A percentile compares a stretch with the other conserved stretches of the same genome.
phyloP scores from a whole-genome alignment of 2,888 invertebrate species.

The Ophioninae sp. region DNA sequence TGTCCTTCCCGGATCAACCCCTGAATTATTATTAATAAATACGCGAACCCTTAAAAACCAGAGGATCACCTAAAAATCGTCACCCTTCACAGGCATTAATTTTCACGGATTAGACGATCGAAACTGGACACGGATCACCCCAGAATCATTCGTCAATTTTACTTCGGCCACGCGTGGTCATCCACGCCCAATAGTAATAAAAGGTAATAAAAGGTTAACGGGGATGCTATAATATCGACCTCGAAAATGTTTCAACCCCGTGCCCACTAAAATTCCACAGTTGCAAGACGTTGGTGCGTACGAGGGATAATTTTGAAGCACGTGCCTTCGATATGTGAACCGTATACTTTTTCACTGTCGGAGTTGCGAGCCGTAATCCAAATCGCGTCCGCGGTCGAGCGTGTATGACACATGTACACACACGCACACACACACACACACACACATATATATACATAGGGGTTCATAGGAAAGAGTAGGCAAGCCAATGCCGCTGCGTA shows the following conservation, averaged over 20 bases:
- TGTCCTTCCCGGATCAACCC: too few relatives aligned
- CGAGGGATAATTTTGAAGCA: background rate
- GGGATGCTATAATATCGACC: background rate
- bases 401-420: background rate
- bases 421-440: background rate
- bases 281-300: background rate
- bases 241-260: background rate
- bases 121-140: background rate
- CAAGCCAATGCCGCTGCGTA: slow-evolving; percentile 59
- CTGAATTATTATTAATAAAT: too few relatives aligned
- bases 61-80: too few relatives aligned
- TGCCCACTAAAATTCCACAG: background rate
- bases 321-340: slow-evolving; percentile 2
- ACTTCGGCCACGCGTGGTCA: background rate
- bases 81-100: too few relatives aligned
- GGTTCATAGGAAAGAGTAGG: slow-evolving; percentile 12
- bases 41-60: too few relatives aligned
- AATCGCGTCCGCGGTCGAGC: slow-evolving; percentile 10
- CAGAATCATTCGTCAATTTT: background rate
- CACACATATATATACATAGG: too few relatives aligned
- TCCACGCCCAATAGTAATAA: background rate
- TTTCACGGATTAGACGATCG: background rate
- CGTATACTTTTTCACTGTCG: slow-evolving; percentile 17
- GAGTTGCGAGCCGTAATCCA: slow-evolving; percentile 22
- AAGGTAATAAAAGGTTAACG: background rate